These are phyloP conservation scores for Megalopta genalis DNA, from an alignment of 1,140 invertebrate genomes.

Conservation along the genomic window DNA sequence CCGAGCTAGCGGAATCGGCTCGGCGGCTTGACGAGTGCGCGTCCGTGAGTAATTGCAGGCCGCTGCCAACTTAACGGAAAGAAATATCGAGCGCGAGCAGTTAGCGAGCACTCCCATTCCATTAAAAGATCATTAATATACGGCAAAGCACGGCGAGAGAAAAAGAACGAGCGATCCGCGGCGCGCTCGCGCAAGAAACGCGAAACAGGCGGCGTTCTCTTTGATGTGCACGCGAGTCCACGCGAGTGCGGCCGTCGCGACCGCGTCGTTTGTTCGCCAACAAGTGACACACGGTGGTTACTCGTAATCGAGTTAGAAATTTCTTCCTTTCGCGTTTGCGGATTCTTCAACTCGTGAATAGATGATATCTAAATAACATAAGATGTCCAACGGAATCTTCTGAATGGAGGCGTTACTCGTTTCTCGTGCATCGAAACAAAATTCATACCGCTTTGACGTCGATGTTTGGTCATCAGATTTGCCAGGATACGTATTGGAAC, in stretches of 20 bases:
- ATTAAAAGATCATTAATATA: conserved; percentile 37
- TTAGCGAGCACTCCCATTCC: conserved; percentile 33
- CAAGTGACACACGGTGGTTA: neutral
- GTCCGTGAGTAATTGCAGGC: conserved; percentile 7
- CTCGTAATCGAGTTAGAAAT: too few relatives aligned
- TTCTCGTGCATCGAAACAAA: too few relatives aligned
- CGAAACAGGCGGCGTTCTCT: neutral
- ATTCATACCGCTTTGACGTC: too few relatives aligned
- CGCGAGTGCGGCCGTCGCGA: too few relatives aligned
- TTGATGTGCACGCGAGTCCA: neutral
- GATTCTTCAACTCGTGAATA: too few relatives aligned
- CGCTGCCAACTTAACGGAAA: conserved; percentile 13
- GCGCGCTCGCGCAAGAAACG: neutral
- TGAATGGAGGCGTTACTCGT: too few relatives aligned
- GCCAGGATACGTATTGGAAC: too few relatives aligned
- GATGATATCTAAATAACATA: too few relatives aligned
- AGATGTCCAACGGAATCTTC: too few relatives aligned
- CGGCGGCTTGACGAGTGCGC: neutral
- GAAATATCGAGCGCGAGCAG: conserved; percentile 9
- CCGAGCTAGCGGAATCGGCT: neutral
- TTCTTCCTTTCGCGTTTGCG: too few relatives aligned
- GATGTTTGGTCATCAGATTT: too few relatives aligned
- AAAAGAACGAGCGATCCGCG: conserved; percentile 1
- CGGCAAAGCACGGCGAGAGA: neutral
- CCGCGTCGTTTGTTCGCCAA: conserved; percentile 6